Evolutionary conservation across 1,140 invertebrate species (phyloP), one percentile per base, ranked within the genome.

Genomic region (Sycobia sp.): DNA sequence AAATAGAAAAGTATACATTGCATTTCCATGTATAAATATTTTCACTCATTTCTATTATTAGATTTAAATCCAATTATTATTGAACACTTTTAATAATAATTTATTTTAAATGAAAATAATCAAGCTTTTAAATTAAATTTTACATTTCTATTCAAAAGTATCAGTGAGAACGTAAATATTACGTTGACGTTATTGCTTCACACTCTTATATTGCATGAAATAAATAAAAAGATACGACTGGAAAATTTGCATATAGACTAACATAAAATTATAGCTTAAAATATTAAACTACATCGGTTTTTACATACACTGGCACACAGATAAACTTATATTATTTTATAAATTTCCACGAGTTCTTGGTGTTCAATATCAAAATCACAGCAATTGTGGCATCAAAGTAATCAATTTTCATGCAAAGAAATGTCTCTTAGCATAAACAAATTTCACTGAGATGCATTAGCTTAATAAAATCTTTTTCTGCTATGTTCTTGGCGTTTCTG

Each of bases 401-500:
- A 23, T 49, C 5, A 23, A 27, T 57, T n/a, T 57, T 43, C 7
- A 34, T 39, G 11, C 22, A 32, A 53, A 36, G 32, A 10, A 65
- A 53, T 65, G 55, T 65, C 46, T 53, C 34, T 64, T 25, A 58
- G 14, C 14, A 22, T 46, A n/a, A 41, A 53, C 55, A 34, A n/a
- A 63, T 32, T 22, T 32, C 53, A 64, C 38, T 46, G 41, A 53
- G 18, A 32, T n/a, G 38, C 20, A 38, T 29, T 46, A 34, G 14
- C 16, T 69, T 75, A 97, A 75, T 97, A 97, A 71, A 97, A 92
- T 70, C 94, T 86, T 82, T 97, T 97, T 73, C 92, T 86, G 67
- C 89, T 89, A 67, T 93, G 90, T 74, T 95, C 92, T 75, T 94
- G 90, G 62, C 92, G 88, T 76, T 96, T 95, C 74, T 95, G 92